These are phyloP conservation scores for Sorex maritimensis DNA, from an alignment of 2,797 vertebrate species.

Conservation along the genomic window DNA sequence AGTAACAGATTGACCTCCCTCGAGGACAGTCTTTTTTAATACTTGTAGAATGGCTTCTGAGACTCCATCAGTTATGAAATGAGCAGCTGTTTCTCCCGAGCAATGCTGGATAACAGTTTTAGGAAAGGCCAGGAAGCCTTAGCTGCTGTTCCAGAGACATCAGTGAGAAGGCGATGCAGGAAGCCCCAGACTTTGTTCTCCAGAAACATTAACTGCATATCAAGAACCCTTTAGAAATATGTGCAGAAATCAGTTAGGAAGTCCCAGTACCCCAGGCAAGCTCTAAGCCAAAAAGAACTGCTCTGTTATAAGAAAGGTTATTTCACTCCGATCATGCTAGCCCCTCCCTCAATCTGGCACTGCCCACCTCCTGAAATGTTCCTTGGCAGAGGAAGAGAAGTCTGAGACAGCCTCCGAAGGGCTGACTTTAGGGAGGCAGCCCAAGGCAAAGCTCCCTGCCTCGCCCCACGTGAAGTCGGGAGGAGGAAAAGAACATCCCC, in stretches of 20 bases:
- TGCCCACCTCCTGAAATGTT: not conserved
- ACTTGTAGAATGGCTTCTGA: conserved; percentile 49
- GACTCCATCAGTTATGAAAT: conserved; percentile 30
- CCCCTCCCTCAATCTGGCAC: not conserved
- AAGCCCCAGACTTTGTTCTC: not conserved
- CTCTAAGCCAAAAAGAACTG: conserved; percentile 14
- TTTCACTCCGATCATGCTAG: not conserved
- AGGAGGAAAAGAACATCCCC: not conserved
- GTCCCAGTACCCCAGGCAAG: not conserved
- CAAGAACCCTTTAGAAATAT: not conserved
- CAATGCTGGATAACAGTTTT: not conserved
- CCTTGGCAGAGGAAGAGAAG: not conserved
- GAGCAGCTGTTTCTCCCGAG: not conserved
- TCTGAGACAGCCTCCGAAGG: not conserved
- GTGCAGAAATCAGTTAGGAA: conserved; percentile 9
- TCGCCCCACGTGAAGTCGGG: not conserved
- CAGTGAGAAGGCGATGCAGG: not conserved
- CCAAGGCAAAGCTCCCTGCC: not conserved
- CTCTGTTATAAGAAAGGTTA: not conserved
- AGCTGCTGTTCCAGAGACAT: not conserved
- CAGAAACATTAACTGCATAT: conserved; percentile 31
- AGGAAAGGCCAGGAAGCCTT: not conserved
- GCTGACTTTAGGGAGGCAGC: not conserved
- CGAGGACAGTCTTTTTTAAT: conserved; percentile 63
- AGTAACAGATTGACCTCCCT: conserved; percentile 61